Conservation (phyloP, 2,888 invertebrate genomes). For the Cecidostiba fungosa region DNA sequence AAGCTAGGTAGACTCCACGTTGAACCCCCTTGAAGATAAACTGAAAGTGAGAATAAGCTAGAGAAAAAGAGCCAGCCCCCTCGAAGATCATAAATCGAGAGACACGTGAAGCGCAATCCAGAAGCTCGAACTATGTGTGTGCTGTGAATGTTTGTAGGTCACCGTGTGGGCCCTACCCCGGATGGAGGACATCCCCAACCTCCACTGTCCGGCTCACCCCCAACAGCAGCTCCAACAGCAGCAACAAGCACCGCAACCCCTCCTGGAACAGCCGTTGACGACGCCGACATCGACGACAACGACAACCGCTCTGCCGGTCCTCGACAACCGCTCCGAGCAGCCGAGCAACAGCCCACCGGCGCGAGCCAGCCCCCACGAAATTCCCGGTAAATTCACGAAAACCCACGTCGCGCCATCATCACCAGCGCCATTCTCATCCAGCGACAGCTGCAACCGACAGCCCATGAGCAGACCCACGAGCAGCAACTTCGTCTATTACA, state of each 20-base stretch:
- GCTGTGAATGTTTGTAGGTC: constrained; percentile 75
- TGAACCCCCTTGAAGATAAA: constrained; percentile 31
- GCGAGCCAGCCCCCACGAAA: constrained; percentile 71
- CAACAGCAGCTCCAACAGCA: constrained; percentile 64
- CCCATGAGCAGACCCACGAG: background rate
- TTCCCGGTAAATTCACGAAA: constrained; percentile 71
- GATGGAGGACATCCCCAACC: constrained; percentile 86
- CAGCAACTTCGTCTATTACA: constrained; percentile 59
- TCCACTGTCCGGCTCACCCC: constrained; percentile 82
- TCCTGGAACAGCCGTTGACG: background rate
- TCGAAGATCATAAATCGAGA: constrained; percentile 16
- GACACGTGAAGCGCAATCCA: background rate
- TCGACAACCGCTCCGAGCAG: constrained; percentile 65
- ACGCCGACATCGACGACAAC: constrained; percentile 73
- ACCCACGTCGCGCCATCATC: constrained; percentile 33
- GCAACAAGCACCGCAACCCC: background rate
- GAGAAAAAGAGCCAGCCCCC: background rate
- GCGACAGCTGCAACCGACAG: background rate
- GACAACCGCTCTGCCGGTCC: constrained; percentile 62
- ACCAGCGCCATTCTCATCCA: constrained; percentile 25
- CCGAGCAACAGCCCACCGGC: constrained; percentile 67
- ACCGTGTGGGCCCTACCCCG: constrained; percentile 85
- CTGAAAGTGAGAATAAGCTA: background rate
- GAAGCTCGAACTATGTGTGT: constrained; percentile 21
- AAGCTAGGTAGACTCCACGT: constrained; percentile 27